Conservation (phyloP, 2,888 invertebrate genomes). For the Mythimna pallens region DNA sequence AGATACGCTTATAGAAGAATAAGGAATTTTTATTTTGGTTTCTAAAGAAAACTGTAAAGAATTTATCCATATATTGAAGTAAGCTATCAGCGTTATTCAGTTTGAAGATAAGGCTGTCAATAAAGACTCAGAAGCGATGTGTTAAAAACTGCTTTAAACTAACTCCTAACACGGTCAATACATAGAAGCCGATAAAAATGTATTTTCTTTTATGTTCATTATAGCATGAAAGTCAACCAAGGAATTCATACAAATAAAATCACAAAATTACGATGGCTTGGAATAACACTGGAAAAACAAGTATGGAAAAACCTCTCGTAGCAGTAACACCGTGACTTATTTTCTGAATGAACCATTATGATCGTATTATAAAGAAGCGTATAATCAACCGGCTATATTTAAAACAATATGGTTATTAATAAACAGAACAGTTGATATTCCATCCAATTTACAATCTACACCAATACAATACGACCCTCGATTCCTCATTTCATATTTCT, state of each 20-base stretch:
- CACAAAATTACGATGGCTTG: not conserved
- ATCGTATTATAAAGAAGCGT: not conserved
- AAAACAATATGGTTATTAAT: conserved; percentile 8
- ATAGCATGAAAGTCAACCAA: conserved; percentile 28
- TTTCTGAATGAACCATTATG: conserved; percentile 13
- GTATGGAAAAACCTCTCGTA: conserved; percentile 26
- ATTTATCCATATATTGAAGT: conserved; percentile 4
- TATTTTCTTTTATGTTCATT: conserved; percentile 13
- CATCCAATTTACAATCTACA: not conserved
- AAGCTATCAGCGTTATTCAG: not conserved
- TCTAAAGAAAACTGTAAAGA: not conserved
- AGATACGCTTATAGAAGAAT: conserved; percentile 24
- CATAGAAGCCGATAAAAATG: not conserved
- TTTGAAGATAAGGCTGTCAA: conserved; percentile 13
- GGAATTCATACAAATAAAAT: conserved; percentile 6
- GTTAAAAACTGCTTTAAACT: not conserved
- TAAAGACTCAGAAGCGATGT: not conserved
- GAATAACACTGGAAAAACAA: conserved; percentile 17
- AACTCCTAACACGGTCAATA: not conserved
- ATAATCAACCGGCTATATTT: not conserved
- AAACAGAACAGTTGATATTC: not conserved
- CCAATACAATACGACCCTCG: not conserved
- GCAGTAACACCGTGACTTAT: conserved; percentile 36
- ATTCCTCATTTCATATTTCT: not conserved
- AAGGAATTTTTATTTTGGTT: conserved; percentile 3